Evolutionary conservation across 1,140 invertebrate species (phyloP).

Genomic region (Sminthurides bifidus): DNA sequence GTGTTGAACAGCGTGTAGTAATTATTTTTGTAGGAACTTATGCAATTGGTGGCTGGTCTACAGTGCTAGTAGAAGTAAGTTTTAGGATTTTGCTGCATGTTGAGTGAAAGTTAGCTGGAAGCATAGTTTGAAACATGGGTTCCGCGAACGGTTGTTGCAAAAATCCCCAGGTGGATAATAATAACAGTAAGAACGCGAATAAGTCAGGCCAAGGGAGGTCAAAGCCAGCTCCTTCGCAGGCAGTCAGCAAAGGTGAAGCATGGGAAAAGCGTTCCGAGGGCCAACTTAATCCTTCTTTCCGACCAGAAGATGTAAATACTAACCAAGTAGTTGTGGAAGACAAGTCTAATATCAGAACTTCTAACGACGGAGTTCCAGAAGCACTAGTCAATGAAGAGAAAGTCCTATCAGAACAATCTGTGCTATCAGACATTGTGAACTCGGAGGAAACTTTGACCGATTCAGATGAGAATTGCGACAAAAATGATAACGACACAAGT

Average conservation of each 20-base stretch:
- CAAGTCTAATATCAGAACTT: not conserved
- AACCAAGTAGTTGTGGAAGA: not conserved
- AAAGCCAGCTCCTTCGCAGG: not conserved
- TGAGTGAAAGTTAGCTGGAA: no score
- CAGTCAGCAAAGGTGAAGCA: not conserved
- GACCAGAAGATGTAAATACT: conserved; percentile 6
- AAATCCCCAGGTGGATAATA: conserved; percentile 4
- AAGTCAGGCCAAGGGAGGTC: not conserved
- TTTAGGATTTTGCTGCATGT: no score
- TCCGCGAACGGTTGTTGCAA: conserved; percentile 8
- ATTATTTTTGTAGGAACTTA: no score
- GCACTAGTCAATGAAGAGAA: not conserved
- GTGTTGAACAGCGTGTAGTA: no score
- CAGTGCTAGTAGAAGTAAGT: no score
- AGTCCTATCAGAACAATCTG: no score
- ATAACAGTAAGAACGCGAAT: not conserved
- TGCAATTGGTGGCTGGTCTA: no score
- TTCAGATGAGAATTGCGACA: not conserved
- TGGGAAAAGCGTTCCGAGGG: no score
- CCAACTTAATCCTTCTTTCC: no score
- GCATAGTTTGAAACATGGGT: conserved; percentile 7
- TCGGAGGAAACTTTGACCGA: not conserved
- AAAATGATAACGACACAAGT: not conserved
- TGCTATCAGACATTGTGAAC: not conserved
- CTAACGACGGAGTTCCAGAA: not conserved